Evolutionary conservation across 2,888 invertebrate species (phyloP).

Genomic region (Venusia cambrica): DNA sequence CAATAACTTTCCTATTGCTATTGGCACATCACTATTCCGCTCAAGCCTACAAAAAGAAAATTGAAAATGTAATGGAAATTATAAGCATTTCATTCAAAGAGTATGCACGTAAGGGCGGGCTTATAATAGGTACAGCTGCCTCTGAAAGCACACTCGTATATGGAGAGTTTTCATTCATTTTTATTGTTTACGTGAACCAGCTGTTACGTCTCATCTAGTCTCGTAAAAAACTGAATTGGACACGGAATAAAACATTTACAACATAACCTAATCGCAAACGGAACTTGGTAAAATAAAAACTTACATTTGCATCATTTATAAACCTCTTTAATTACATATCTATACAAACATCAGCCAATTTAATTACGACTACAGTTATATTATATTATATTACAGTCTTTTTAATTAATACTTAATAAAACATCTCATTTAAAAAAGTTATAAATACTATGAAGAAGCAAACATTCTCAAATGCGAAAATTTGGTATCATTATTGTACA

Average conservation of each 20-base stretch:
- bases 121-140: constrained; percentile 46
- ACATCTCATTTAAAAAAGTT: constrained; percentile 63
- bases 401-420: constrained; percentile 77
- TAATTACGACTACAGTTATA: constrained; percentile 73
- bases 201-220: constrained; percentile 55
- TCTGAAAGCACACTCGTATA: constrained; percentile 45
- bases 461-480: constrained; percentile 72
- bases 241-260: constrained; percentile 61
- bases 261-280: constrained; percentile 32
- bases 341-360: constrained; percentile 77
- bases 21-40: constrained; percentile 31
- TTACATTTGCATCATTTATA: constrained; percentile 53
- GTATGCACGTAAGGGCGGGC: constrained; percentile 38
- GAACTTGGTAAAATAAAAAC: constrained; percentile 35
- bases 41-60: constrained; percentile 34
- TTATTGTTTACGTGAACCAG: constrained; percentile 69
- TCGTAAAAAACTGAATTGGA: constrained; percentile 70
- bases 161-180: constrained; percentile 55
- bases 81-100: constrained; percentile 47
- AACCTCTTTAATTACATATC: constrained; percentile 75
- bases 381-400: constrained; percentile 80
- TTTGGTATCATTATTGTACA: constrained; percentile 80
- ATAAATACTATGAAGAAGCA: constrained; percentile 66
- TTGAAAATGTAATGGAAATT: constrained; percentile 45
- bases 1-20: constrained; percentile 32